Base-by-base conservation (phyloP, 2,888 invertebrate genomes). In the Mesorhabditis sp. region DNA sequence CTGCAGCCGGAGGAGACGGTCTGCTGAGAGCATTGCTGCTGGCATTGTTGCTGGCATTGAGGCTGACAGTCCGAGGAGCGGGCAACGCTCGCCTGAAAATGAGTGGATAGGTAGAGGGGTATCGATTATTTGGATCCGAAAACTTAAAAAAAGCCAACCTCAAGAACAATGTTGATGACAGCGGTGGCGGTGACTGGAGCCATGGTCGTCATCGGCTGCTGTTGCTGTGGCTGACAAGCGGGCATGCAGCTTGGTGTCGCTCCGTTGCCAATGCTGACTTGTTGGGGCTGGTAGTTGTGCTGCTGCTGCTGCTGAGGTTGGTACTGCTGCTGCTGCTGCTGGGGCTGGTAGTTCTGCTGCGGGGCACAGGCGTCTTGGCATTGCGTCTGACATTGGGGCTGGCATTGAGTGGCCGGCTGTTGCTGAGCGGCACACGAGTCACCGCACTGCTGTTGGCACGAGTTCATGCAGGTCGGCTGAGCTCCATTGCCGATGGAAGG, bases 41-140 rank as follows among this genome's bases (percentile, higher is more conserved):
- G 43, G 70, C 70, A 70, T 63, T 65, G 62, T 15, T 41, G 62
- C 67, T 66, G 62, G 70, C 70, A 70, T n/a, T 70, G 67, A 45
- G 45, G 15, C 62, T 28, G 44, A 41, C 43, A 65, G 13, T 65
- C 13, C 5, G 42, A 13, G 43, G 44, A 43, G 5, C 13, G 13
- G 5, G 10, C 10, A 13, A 65, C 65, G 65, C 42, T 41, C 42
- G n/a, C 10, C 44, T 65, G 42, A 15, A 15, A 13, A 7, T 63
- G n/a, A 58, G 2, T 58, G 10, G 13, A 2, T 58, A 58, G 10
- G 10, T 13, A 2, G 58, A 13, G 10, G n/a, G n/a, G 10, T 13
- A n/a, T 58, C 58, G 10, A n/a, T 50, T 50, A 50, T 13, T 50
- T 10, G n/a, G 7, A 13, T 13, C 2, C 58, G 58, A 50, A 50